Base-by-base conservation (phyloP, 2,113 vertebrate genomes). In the Megalops atlanticus region DNA sequence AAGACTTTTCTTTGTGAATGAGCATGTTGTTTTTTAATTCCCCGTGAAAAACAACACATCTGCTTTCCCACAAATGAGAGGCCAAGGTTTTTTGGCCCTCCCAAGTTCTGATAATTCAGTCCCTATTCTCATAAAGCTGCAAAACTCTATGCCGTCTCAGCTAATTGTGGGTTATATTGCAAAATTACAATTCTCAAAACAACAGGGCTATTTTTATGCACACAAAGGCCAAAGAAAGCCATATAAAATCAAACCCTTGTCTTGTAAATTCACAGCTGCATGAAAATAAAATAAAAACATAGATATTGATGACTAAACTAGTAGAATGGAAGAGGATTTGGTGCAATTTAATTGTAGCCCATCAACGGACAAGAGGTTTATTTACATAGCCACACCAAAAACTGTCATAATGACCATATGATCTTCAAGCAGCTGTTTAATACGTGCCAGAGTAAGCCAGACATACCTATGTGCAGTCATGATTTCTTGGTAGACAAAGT, bases 51-150 rank as follows among this genome's bases (percentile, higher is more conserved):
- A 45, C 64, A 33, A 36, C 33, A 35, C 79, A 74, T 80, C 71
- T 80, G 71, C 47, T 77, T 77, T 52, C 75, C 6, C 47, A 74
- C 47, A 71, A 80, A 54, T 52, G 27, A 74, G 71, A 38, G 27
- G 33, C 79, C 47, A 38, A 74, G 47, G 36, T 27, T 72, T 41
- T 8, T 3, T 39, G 15, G 15, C 35, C 73, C 73, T 27, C 73
- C 35, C 38, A 74, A 74, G 73, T 31, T 27, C 38, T 45, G 39
- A 74, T 40, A 41, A 40, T 36, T 36, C 73, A 10, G 24, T 74
- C 39, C 38, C 39, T 54, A 72, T 74, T 80, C 69, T 49, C 45
- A 58, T 74, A 52, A 80, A 80, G 78, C 78, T 79, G 69, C 21
- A 31, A 38, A 58, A 47, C 49, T 58, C 79, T 49, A 41, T 16